These are phyloP conservation scores for Boloria selene DNA, from an alignment of 2,888 invertebrate genomes.

Conservation along the genomic window DNA sequence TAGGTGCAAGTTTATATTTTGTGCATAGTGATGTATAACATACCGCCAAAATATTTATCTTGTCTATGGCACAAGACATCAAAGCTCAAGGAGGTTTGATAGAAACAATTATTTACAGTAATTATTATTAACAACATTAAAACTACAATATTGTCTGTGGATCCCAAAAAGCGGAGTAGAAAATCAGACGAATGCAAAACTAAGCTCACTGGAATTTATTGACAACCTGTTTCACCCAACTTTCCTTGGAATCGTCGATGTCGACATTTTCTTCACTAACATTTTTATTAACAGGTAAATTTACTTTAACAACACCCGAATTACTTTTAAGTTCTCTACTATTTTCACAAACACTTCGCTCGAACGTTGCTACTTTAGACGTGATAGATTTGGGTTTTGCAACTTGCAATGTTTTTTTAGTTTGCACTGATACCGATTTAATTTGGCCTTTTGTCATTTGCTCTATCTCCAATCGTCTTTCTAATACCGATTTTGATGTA, in stretches of 20 bases:
- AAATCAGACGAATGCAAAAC: slow-evolving; percentile 57
- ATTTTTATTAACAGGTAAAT: slow-evolving; percentile 22
- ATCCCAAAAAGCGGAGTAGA: slow-evolving; percentile 57
- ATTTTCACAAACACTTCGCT: slow-evolving; percentile 55
- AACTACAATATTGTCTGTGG: slow-evolving; percentile 45
- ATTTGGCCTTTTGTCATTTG: slow-evolving; percentile 62
- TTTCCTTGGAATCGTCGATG: slow-evolving; percentile 75
- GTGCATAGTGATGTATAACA: slow-evolving; percentile 48
- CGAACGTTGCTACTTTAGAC: slow-evolving; percentile 69
- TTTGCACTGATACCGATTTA: slow-evolving; percentile 52
- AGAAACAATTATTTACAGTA: slow-evolving; percentile 64
- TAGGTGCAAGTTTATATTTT: slow-evolving; percentile 41
- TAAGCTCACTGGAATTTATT: slow-evolving; percentile 85
- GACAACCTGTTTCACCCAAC: slow-evolving; percentile 89
- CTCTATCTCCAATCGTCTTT: slow-evolving; percentile 76
- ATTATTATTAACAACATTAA: slow-evolving; percentile 46
- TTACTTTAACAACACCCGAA: slow-evolving; percentile 12
- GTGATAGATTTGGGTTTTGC: slow-evolving; percentile 67
- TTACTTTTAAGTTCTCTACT: slow-evolving; percentile 47
- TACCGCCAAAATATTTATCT: slow-evolving; percentile 52
- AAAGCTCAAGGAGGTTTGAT: slow-evolving; percentile 62
- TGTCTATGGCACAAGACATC: slow-evolving; percentile 74
- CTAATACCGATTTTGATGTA: slow-evolving; percentile 71
- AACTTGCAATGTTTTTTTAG: slow-evolving; percentile 58
- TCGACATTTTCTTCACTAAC: slow-evolving; percentile 32